Conservation (phyloP, 2,888 invertebrate genomes). For the Drosophila nr. medialis region DNA sequence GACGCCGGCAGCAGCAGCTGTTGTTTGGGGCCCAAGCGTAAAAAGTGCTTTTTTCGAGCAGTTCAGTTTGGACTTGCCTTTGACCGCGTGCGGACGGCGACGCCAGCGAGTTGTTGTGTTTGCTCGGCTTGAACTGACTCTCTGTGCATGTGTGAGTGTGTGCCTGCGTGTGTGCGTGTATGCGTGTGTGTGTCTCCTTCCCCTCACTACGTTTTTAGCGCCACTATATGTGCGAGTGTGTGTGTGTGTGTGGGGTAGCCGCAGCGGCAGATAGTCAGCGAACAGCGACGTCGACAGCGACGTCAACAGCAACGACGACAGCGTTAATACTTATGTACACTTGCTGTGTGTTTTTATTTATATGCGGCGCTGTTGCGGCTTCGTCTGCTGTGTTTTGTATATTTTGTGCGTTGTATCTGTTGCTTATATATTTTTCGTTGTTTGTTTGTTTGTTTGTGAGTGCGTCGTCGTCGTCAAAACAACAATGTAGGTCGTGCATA, state of each 20-base stretch:
- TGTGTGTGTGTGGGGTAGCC: constrained; percentile 28
- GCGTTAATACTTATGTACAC: constrained; percentile 56
- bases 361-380: constrained; percentile 49
- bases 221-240: constrained; percentile 17
- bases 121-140: constrained; percentile 54
- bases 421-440: constrained; percentile 48
- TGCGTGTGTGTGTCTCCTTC: constrained; percentile 30
- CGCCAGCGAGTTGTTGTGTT: constrained; percentile 62
- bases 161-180: constrained; percentile 25
- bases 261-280: neutral
- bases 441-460: constrained; percentile 48
- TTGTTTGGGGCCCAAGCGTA: constrained; percentile 44
- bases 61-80: constrained; percentile 77
- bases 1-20: constrained; percentile 41
- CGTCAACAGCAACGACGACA: constrained; percentile 16
- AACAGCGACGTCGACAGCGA: constrained; percentile 6
- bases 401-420: constrained; percentile 57
- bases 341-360: constrained; percentile 75
- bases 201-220: constrained; percentile 18
- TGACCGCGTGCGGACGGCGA: constrained; percentile 75
- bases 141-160: constrained; percentile 43
- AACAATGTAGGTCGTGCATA: constrained; percentile 79
- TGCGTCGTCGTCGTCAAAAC: constrained; percentile 47
- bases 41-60: constrained; percentile 56
- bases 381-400: constrained; percentile 48